phyloP scores from a whole-genome alignment of 2,888 invertebrate genomes.

The Lepidochrysops patricia region DNA sequence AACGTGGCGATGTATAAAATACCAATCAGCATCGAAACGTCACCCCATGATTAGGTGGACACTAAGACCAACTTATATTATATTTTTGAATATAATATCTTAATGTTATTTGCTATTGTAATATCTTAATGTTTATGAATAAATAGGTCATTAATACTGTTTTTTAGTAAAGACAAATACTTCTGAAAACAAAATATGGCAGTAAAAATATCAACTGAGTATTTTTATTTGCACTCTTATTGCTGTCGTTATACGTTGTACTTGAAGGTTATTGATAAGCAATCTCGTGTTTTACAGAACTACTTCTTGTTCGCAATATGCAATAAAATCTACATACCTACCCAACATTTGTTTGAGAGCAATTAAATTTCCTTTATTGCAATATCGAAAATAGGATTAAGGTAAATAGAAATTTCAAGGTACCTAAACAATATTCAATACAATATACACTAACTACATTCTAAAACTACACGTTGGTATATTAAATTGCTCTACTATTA shows the following conservation, averaged over 20 bases:
- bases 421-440: no score
- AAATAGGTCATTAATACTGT: background rate
- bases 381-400: background rate
- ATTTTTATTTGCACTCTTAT: conserved; percentile 28
- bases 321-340: background rate
- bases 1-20: no score
- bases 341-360: background rate
- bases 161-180: background rate
- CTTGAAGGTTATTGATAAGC: conserved; percentile 69
- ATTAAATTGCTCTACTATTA: no score
- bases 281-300: conserved; percentile 50
- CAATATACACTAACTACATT: no score
- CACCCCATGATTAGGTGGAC: no score
- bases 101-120: background rate
- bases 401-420: background rate
- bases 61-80: no score
- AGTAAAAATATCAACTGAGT: conserved; percentile 18
- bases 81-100: background rate
- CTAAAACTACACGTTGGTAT: no score
- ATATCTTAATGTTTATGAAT: background rate
- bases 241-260: conserved; percentile 30
- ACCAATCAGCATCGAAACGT: no score
- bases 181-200: background rate
- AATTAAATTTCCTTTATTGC: background rate
- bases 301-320: conserved; percentile 21